A percentile compares a stretch with the other conserved stretches of the same genome.
Evolutionary conservation across 2,113 vertebrate genomes (phyloP).

Genomic region (Desmodus rotundus): DNA sequence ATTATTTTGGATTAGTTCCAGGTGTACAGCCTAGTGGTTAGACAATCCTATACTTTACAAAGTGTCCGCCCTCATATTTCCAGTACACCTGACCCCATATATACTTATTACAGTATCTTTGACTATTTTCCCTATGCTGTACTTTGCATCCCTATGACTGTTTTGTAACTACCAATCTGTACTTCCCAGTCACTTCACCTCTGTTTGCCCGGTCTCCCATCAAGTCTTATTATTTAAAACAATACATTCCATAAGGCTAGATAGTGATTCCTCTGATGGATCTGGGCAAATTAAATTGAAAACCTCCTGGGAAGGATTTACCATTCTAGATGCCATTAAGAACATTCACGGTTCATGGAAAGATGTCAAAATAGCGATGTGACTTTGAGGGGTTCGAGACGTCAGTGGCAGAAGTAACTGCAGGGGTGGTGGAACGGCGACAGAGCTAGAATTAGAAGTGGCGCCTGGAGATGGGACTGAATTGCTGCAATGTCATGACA

Average conservation of each 20-base stretch:
- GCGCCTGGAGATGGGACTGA: background rate
- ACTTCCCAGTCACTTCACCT: background rate
- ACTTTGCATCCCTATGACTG: background rate
- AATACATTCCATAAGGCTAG: background rate
- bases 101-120: background rate
- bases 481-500: background rate
- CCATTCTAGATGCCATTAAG: background rate
- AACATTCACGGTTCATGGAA: background rate
- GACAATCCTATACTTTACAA: background rate
- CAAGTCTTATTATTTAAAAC: background rate
- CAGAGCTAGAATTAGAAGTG: background rate
- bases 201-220: background rate
- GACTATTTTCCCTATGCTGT: background rate
- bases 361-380: background rate
- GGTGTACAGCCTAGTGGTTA: too few species aligned
- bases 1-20: too few species aligned
- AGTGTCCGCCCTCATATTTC: background rate
- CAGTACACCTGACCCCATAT: background rate
- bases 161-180: background rate
- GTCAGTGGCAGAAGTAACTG: background rate
- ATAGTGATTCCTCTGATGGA: background rate
- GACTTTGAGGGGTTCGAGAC: background rate
- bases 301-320: background rate
- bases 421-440: background rate
- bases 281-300: background rate